These are phyloP conservation scores for Coendou prehensilis DNA, from an alignment of 2,797 vertebrate species.

Conservation along the genomic window DNA sequence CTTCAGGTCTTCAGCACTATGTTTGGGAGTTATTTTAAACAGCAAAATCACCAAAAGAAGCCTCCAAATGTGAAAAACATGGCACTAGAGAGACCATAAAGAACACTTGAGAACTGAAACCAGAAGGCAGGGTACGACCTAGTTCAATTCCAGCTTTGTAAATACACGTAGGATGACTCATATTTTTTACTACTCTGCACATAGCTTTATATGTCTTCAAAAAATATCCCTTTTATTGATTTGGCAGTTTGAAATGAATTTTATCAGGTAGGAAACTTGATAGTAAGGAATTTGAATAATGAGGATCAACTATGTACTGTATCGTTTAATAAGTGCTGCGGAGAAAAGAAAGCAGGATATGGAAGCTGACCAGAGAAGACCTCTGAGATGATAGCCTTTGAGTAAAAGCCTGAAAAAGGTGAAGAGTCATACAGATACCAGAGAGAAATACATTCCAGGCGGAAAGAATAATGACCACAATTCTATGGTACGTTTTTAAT, in stretches of 20 bases:
- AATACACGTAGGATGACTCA: rapidly evolving
- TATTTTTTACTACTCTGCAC: neutral
- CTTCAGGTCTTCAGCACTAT: neutral
- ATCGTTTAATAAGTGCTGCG: neutral
- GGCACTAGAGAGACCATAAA: neutral
- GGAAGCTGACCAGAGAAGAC: neutral
- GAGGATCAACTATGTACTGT: neutral
- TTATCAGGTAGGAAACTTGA: neutral
- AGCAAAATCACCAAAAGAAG: neutral
- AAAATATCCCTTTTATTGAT: neutral
- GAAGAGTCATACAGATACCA: no score
- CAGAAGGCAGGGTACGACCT: neutral
- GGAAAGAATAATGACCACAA: neutral
- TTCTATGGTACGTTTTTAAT: neutral
- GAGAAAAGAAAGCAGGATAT: neutral
- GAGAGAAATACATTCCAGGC: neutral
- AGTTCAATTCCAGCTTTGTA: rapidly evolving
- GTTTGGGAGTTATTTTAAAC: neutral
- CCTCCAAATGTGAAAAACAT: neutral
- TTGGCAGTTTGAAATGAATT: neutral
- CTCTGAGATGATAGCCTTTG: neutral
- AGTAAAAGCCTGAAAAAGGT: neutral
- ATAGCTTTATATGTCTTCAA: neutral
- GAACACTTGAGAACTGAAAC: neutral
- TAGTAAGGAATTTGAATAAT: neutral